Conservation (phyloP, 2,797 vertebrate species). For the Peromyscus eremicus region DNA sequence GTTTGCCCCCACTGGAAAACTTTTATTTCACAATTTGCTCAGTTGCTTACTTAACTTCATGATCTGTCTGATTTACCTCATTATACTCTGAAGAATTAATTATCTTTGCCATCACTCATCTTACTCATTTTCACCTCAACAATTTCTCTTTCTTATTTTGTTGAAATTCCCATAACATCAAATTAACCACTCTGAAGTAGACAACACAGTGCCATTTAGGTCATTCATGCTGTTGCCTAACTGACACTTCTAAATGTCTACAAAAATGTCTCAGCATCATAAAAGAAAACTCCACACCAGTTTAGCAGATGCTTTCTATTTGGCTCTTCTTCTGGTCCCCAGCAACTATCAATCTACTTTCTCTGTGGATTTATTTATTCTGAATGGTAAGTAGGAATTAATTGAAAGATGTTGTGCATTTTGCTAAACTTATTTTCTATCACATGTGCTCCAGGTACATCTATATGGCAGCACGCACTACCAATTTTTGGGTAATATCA, state of each 20-base stretch:
- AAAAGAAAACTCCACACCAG: background rate
- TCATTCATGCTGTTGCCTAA: background rate
- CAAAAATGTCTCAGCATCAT: background rate
- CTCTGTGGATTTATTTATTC: background rate
- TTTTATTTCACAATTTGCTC: background rate
- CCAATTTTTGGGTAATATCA: background rate
- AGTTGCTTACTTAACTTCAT: background rate
- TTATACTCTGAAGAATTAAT: background rate
- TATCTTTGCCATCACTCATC: background rate
- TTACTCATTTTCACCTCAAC: background rate
- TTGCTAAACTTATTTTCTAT: background rate
- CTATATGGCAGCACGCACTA: background rate
- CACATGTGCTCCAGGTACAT: background rate
- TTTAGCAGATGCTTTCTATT: background rate
- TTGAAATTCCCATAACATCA: background rate
- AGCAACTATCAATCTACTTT: background rate
- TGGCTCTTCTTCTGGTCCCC: fast-evolving
- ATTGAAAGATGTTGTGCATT: background rate
- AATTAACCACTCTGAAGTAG: background rate
- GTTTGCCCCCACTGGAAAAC: background rate
- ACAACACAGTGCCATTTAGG: background rate
- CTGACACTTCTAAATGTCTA: background rate
- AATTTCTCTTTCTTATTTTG: background rate
- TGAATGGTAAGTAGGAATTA: background rate
- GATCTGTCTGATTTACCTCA: background rate